These are phyloP conservation scores for Aegithalos caudatus DNA, from an alignment of 2,113 vertebrate genomes.

Conservation along the genomic window DNA sequence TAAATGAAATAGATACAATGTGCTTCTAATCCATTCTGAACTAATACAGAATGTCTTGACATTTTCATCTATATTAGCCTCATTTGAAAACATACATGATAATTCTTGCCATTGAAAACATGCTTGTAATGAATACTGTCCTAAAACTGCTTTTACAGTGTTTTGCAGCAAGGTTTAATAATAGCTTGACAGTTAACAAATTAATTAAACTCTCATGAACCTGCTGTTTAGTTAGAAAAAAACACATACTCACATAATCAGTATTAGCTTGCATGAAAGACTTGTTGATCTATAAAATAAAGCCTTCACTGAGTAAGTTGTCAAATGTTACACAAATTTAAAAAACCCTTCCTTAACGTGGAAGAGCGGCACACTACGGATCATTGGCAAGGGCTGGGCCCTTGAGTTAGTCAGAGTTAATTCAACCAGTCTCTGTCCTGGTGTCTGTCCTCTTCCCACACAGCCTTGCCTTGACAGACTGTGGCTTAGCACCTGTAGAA, in stretches of 20 bases:
- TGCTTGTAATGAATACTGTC: neutral
- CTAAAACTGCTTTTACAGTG: neutral
- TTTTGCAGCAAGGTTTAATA: neutral
- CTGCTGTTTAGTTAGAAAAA: neutral
- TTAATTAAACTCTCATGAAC: neutral
- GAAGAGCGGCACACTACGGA: neutral
- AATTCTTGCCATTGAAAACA: neutral
- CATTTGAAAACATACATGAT: neutral
- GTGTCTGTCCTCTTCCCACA: fast-evolving
- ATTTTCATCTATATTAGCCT: neutral
- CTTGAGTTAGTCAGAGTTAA: neutral
- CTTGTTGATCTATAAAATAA: neutral
- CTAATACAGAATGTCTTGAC: neutral
- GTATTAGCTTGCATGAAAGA: neutral
- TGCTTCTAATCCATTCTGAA: neutral
- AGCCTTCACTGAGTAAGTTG: neutral
- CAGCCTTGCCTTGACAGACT: neutral
- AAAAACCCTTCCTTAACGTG: neutral
- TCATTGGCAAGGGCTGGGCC: neutral
- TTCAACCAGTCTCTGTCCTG: neutral
- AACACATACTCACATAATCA: neutral
- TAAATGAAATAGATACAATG: neutral
- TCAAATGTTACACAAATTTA: neutral
- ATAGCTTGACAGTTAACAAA: neutral
- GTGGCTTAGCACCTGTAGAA: neutral